Evolutionary conservation across 1,140 invertebrate genomes (phyloP).

Genomic region (Chionoecetes opilio): DNA sequence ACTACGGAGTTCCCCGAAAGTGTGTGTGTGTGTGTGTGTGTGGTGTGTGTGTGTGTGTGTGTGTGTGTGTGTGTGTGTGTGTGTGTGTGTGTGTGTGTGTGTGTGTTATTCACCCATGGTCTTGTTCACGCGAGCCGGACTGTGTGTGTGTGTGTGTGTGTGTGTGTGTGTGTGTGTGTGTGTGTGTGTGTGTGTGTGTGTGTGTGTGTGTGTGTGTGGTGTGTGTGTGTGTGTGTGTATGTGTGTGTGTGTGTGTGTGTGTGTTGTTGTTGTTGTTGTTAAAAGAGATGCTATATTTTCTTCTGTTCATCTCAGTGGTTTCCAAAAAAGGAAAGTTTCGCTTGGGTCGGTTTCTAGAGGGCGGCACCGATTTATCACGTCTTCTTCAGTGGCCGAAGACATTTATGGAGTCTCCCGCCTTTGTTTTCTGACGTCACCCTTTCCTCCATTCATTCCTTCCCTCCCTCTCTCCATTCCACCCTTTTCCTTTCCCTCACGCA

Average conservation of each 20-base stretch:
- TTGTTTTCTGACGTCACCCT: constrained; percentile 5
- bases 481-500: background rate
- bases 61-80: constrained; percentile 27
- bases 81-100: background rate
- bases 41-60: constrained; percentile 27
- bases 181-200: constrained; percentile 27
- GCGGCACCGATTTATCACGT: background rate
- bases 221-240: no score
- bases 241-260: no score
- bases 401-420: background rate
- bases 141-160: constrained; percentile 27
- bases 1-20: no score
- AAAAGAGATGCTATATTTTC: background rate
- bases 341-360: background rate
- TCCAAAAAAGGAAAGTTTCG: background rate
- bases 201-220: background rate
- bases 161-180: constrained; percentile 27
- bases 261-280: no score
- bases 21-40: constrained; percentile 27
- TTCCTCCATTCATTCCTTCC: background rate
- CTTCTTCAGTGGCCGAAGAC: background rate
- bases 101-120: no score
- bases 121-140: no score
- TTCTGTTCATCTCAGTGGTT: background rate
- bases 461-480: background rate